Evolutionary conservation across 2,113 vertebrate genomes (phyloP).

Genomic region (Rhinoptilus africanus): DNA sequence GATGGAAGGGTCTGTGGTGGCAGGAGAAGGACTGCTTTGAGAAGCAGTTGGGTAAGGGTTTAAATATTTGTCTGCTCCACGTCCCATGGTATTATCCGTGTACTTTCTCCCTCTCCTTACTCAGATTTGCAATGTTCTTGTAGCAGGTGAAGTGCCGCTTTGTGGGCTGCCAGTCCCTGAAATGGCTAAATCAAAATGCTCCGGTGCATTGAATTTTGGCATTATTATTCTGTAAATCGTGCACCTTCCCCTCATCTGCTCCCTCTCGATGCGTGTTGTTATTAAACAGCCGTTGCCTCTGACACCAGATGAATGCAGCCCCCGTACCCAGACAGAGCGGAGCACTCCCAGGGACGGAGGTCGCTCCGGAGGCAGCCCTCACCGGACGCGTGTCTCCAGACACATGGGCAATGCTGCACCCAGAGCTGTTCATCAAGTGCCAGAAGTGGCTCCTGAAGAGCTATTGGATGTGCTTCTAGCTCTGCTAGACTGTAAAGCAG

Average conservation of each 20-base stretch:
- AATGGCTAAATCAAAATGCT: conserved; percentile 43
- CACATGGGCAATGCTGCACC: not conserved
- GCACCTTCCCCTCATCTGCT: not conserved
- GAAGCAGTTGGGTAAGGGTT: not conserved
- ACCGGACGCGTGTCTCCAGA: not conserved
- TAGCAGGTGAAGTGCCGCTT: conserved; percentile 31
- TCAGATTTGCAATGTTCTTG: conserved; percentile 13
- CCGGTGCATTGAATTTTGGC: conserved; percentile 7
- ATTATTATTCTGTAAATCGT: conserved; percentile 25
- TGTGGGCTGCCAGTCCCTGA: conserved; percentile 11
- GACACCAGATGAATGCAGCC: not conserved
- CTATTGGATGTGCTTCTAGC: not conserved
- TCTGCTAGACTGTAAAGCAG: not conserved
- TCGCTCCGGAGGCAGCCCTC: not conserved
- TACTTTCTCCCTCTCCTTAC: not conserved
- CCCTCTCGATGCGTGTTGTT: not conserved
- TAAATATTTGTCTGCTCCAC: not conserved
- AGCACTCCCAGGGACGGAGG: not conserved
- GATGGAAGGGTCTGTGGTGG: not conserved
- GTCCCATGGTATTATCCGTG: not conserved
- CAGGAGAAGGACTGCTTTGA: not conserved
- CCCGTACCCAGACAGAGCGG: accelerated
- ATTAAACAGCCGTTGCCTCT: not conserved
- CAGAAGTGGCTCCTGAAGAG: not conserved
- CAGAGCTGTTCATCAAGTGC: not conserved